A percentile compares a stretch with the other conserved stretches of the same genome.
phyloP scores from a whole-genome alignment of 2,113 vertebrate genomes.

The Podocnemis expansa region DNA sequence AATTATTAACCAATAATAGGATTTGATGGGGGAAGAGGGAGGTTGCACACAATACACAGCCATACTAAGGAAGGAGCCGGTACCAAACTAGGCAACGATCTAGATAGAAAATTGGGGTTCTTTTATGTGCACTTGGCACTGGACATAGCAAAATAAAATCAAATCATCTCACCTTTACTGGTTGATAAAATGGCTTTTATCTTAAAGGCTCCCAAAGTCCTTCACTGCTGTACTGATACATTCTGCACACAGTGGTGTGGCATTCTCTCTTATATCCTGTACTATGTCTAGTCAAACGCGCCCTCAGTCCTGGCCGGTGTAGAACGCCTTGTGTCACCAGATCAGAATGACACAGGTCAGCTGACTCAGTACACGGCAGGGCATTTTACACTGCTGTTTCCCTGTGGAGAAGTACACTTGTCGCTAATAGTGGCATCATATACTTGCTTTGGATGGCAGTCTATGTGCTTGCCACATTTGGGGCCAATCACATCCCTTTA shows the following conservation, averaged over 20 bases:
- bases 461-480: conserved; percentile 54
- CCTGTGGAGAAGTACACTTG: conserved; percentile 64
- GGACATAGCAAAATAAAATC: conserved; percentile 7
- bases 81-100: conserved; percentile 31
- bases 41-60: neutral
- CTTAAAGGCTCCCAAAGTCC: neutral
- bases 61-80: neutral
- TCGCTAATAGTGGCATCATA: conserved; percentile 56
- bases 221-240: neutral
- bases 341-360: neutral
- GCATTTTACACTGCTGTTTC: conserved; percentile 64
- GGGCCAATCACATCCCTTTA: conserved; percentile 34
- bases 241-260: neutral
- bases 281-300: rapidly evolving
- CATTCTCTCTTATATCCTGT: neutral
- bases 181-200: neutral
- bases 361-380: conserved; percentile 31
- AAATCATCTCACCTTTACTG: neutral
- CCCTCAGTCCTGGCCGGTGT: conserved; percentile 43
- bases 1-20: conserved; percentile 40
- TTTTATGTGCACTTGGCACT: rapidly evolving
- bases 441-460: conserved; percentile 43
- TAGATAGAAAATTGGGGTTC: neutral
- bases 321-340: conserved; percentile 9
- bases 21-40: neutral